Evolutionary conservation across 1,140 invertebrate genomes (phyloP).

Genomic region (Dryas iulia): DNA sequence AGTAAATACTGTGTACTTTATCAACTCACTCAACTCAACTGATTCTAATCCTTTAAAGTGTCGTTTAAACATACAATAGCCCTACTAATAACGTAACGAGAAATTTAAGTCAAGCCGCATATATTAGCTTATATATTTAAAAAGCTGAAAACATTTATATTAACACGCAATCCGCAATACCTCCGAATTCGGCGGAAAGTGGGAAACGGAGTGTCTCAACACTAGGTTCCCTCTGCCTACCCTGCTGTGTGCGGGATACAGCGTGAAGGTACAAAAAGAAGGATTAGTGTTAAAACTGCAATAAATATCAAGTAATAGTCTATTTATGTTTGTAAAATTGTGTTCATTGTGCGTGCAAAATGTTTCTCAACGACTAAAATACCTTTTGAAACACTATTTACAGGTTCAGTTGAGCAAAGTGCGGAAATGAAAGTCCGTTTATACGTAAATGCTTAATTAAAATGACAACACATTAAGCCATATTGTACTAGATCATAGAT

Average conservation of each 20-base stretch:
- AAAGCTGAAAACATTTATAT: no score
- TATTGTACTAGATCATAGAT: neutral
- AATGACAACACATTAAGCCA: neutral
- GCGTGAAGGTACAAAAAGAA: neutral
- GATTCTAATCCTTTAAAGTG: no score
- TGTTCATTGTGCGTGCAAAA: slow-evolving; percentile 28
- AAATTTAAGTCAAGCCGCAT: no score
- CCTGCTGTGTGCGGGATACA: no score
- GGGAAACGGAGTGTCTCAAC: no score
- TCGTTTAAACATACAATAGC: no score
- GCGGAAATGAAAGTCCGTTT: slow-evolving; percentile 21
- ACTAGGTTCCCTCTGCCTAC: neutral
- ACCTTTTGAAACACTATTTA: slow-evolving; percentile 19
- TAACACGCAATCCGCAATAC: no score
- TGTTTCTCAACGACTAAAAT: slow-evolving; percentile 13
- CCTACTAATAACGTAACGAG: no score
- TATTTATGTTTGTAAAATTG: slow-evolving; percentile 10
- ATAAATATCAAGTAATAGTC: slow-evolving; percentile 22
- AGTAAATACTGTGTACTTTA: no score
- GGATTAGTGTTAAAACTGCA: neutral
- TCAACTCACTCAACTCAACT: no score
- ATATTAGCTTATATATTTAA: no score
- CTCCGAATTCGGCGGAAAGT: no score
- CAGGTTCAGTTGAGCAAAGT: slow-evolving; percentile 14
- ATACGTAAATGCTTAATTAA: slow-evolving; percentile 2